phyloP scores from a whole-genome alignment of 2,888 invertebrate genomes.

The Trisateles emortualis region DNA sequence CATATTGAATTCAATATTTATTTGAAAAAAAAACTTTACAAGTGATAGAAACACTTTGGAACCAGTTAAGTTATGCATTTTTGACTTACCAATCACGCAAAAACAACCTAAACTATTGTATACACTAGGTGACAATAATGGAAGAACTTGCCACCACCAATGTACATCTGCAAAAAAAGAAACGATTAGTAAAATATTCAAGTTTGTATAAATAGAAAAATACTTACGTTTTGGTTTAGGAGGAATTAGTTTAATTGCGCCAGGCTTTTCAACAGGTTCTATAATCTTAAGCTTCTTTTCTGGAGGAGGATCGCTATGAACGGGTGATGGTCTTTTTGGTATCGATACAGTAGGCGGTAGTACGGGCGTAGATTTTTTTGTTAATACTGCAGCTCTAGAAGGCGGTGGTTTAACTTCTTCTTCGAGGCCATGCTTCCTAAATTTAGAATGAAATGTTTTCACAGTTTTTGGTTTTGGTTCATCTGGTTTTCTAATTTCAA shows the following conservation, averaged over 20 bases:
- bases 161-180: constrained; percentile 79
- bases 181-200: constrained; percentile 63
- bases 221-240: constrained; percentile 97
- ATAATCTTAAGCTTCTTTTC: constrained; percentile 93
- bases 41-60: constrained; percentile 67
- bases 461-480: constrained; percentile 95
- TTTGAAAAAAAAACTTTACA: constrained; percentile 80
- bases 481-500: constrained; percentile 92
- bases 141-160: constrained; percentile 48
- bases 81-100: constrained; percentile 80
- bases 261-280: constrained; percentile 90
- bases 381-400: constrained; percentile 89
- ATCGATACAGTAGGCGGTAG: constrained; percentile 77
- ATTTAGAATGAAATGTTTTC: constrained; percentile 96
- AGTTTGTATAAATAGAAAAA: constrained; percentile 51
- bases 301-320: constrained; percentile 85
- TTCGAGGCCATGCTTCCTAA: constrained; percentile 96
- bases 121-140: constrained; percentile 55
- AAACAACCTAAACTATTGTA: constrained; percentile 67
- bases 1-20: constrained; percentile 78
- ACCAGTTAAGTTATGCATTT: constrained; percentile 81
- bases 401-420: constrained; percentile 96
- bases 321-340: constrained; percentile 82
- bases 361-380: constrained; percentile 82
- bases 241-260: constrained; percentile 94